Percentiles rank a stretch among this genome's conserved stretches.
Evolutionary conservation across 2,797 vertebrate species (phyloP).

Genomic region (Salmo trutta): DNA sequence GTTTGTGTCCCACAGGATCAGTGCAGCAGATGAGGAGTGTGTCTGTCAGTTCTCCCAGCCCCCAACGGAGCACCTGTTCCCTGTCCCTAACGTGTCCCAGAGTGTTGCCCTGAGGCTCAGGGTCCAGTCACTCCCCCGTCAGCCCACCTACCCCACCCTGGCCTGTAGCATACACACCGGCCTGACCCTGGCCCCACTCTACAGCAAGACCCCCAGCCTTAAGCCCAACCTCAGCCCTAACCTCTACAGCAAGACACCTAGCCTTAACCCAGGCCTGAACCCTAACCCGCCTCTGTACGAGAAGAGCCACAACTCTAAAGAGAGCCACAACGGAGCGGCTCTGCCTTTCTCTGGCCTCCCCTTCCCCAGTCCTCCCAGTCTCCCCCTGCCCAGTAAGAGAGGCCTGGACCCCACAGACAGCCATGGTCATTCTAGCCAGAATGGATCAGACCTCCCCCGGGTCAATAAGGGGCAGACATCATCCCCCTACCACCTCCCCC

Average conservation of each 20-base stretch:
- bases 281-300: conserved; percentile 43
- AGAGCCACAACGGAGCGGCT: conserved; percentile 29
- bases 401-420: conserved; percentile 62
- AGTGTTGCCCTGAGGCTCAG: conserved; percentile 95
- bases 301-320: background rate
- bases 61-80: conserved; percentile 94
- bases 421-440: conserved; percentile 58
- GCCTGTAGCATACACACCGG: conserved; percentile 95
- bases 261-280: conserved; percentile 66
- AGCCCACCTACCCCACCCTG: conserved; percentile 91
- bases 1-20: conserved; percentile 82
- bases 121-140: conserved; percentile 95
- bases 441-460: conserved; percentile 62
- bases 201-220: conserved; percentile 70
- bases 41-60: conserved; percentile 94
- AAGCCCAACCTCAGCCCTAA: conserved; percentile 53
- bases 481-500: conserved; percentile 68
- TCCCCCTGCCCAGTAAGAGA: conserved; percentile 64
- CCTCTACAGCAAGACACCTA: no score
- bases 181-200: conserved; percentile 68
- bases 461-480: conserved; percentile 41
- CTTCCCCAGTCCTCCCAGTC: conserved; percentile 67
- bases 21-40: conserved; percentile 91
- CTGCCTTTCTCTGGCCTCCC: conserved; percentile 69
- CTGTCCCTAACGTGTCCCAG: conserved; percentile 94